Evolutionary conservation across 2,797 vertebrate genomes (phyloP).

Genomic region (Danio choprae): DNA sequence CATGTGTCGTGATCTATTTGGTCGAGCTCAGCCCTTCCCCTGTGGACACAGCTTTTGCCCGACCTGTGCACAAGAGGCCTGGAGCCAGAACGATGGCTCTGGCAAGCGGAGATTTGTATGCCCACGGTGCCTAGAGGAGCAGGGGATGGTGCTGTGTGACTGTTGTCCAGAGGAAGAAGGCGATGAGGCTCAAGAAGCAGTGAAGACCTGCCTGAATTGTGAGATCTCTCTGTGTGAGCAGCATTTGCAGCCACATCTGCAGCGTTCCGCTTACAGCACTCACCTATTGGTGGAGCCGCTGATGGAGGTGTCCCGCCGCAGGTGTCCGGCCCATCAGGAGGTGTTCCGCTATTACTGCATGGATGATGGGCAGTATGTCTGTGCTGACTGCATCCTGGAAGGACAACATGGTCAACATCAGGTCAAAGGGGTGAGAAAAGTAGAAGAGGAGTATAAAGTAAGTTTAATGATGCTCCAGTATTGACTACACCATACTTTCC

Average conservation of each 20-base stretch:
- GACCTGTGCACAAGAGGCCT: constrained; percentile 71
- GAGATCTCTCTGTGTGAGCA: constrained; percentile 76
- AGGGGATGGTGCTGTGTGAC: constrained; percentile 70
- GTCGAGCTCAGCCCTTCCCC: constrained; percentile 69
- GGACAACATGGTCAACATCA: constrained; percentile 72
- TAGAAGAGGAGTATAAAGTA: constrained; percentile 80
- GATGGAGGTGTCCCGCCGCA: constrained; percentile 69
- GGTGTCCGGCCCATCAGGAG: constrained; percentile 71
- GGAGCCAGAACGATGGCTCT: constrained; percentile 51
- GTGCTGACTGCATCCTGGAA: constrained; percentile 74
- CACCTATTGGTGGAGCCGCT: constrained; percentile 78
- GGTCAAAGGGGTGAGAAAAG: constrained; percentile 73
- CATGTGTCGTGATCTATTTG: constrained; percentile 74
- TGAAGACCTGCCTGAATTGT: constrained; percentile 77
- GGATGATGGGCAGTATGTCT: constrained; percentile 74
- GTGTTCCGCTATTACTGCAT: constrained; percentile 76
- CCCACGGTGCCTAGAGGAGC: constrained; percentile 76
- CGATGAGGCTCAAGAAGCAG: constrained; percentile 54
- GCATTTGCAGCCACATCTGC: constrained; percentile 77
- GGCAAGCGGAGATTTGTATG: constrained; percentile 68
- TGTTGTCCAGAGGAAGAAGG: constrained; percentile 67
- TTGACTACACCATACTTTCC: too few species aligned
- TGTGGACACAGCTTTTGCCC: constrained; percentile 79
- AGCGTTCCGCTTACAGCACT: constrained; percentile 70
- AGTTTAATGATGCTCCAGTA: not conserved